Base-by-base conservation (phyloP, 1,140 invertebrate genomes). In the Cherax quadricarinatus region DNA sequence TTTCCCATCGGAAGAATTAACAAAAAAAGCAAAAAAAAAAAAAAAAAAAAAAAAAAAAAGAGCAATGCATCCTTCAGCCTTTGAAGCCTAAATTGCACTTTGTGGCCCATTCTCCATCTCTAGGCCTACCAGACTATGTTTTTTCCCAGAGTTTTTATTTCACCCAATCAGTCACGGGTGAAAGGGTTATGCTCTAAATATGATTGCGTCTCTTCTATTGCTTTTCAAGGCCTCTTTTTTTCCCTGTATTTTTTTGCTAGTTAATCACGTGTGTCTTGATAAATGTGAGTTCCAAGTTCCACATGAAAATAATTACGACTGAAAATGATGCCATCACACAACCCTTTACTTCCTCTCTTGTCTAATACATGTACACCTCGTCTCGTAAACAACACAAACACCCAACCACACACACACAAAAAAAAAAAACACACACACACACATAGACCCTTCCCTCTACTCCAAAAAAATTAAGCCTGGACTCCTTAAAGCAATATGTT, bases 41-140 rank as follows among this genome's bases (percentile, higher is more conserved):
- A 41, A 41, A 41, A 41, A 75, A 16, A 30, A 3, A n/a, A 5
- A 9, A 24, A 75, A 75, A 75, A 75, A 75, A 75, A 21, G 1
- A 30, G n/a, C 70, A 75, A 75, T 75, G 70, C 70, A 75, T 16
- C 81, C 51, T 14, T 57, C 60, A 83, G 81, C 81, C 57, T 57
- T 41, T 24, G 51, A 30, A 14, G 30, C 21, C 51, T 24, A 83
- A 83, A 83, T 83, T 83, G 51, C 57, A 83, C 81, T n/a, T 60
- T 24, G 9, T 24, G 16, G 48, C 49, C 51, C 81, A 24, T 24
- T 57, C 14, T 48, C 81, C 30, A 83, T 14, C 10, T 60, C 51
- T 83, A 57, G 48, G 51, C 51, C 51, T 53, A 24, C 16, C 49
- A 48, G 49, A 24, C 70, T 75, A 1, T 30, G n/a, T 75, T 75